These are phyloP conservation scores for Acinonyx jubatus DNA, from an alignment of 2,113 vertebrate species.

Conservation along the genomic window DNA sequence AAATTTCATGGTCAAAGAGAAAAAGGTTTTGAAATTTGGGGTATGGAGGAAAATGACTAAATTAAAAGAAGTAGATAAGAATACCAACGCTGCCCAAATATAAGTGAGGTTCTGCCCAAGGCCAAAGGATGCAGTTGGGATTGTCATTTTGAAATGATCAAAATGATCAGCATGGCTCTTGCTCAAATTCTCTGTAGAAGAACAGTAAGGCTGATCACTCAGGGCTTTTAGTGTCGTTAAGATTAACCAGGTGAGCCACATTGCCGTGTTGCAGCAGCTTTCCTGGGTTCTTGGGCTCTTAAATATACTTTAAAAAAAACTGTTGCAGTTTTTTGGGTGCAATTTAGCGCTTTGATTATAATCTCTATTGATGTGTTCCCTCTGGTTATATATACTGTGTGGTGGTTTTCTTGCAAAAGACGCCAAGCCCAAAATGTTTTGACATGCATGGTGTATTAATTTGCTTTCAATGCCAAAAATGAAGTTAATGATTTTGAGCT, in stretches of 20 bases:
- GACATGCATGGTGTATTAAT: not conserved
- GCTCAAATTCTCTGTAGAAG: not conserved
- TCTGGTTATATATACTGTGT: not conserved
- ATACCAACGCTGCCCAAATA: not conserved
- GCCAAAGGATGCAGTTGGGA: not conserved
- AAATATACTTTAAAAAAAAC: not conserved
- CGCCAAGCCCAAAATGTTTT: not conserved
- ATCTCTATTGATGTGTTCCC: not conserved
- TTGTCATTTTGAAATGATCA: slow-evolving; percentile 11
- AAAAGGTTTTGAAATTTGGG: slow-evolving; percentile 6
- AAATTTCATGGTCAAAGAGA: not conserved
- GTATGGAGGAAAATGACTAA: slow-evolving; percentile 33
- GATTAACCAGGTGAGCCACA: not conserved
- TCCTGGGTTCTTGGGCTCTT: slow-evolving; percentile 21
- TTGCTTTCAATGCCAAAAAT: slow-evolving; percentile 33
- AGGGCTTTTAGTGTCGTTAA: not conserved
- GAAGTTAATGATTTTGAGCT: slow-evolving; percentile 27
- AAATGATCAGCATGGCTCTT: not conserved
- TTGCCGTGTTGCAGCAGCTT: not conserved
- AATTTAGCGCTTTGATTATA: not conserved
- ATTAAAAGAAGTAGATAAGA: slow-evolving; percentile 13
- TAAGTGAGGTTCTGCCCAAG: not conserved
- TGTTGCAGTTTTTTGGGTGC: not conserved
- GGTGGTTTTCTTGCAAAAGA: slow-evolving; percentile 33
- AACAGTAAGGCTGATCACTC: not conserved